Conservation (phyloP, 1,140 invertebrate species). For the Papilio xuthus region DNA sequence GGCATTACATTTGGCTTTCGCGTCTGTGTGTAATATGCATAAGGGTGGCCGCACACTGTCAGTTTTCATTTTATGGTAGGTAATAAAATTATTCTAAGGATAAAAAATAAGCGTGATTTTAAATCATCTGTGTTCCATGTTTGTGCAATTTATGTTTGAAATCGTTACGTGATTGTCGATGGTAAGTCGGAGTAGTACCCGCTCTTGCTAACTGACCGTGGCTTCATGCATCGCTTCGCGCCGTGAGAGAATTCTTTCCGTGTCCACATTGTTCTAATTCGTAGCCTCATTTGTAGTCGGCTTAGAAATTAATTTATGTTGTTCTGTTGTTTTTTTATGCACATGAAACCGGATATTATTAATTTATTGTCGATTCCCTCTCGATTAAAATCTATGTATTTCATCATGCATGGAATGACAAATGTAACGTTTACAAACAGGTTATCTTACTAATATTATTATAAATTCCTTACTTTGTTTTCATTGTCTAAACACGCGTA, state of each 20-base stretch:
- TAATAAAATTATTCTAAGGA: background rate
- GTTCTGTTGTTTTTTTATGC: conserved; percentile 11
- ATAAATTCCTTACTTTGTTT: background rate
- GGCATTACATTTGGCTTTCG: background rate
- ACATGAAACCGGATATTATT: conserved; percentile 13
- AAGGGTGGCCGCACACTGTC: background rate
- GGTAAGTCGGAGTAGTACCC: conserved; percentile 44
- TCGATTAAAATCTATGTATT: conserved; percentile 9
- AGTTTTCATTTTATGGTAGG: background rate
- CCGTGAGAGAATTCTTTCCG: conserved; percentile 70
- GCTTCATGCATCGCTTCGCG: conserved; percentile 66
- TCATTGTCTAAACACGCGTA: background rate
- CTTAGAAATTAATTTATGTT: conserved; percentile 48
- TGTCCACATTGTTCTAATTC: conserved; percentile 67
- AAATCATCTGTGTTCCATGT: background rate
- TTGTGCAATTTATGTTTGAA: background rate
- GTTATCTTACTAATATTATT: background rate
- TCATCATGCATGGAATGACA: conserved; percentile 11
- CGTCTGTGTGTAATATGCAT: background rate
- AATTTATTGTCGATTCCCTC: conserved; percentile 8
- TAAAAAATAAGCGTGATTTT: background rate
- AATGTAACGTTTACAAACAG: background rate
- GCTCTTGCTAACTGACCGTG: conserved; percentile 69
- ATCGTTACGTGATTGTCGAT: background rate
- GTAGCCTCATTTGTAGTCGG: conserved; percentile 61